Conservation (phyloP, 1,140 invertebrate genomes). For the Protaetia brevitarsis region DNA sequence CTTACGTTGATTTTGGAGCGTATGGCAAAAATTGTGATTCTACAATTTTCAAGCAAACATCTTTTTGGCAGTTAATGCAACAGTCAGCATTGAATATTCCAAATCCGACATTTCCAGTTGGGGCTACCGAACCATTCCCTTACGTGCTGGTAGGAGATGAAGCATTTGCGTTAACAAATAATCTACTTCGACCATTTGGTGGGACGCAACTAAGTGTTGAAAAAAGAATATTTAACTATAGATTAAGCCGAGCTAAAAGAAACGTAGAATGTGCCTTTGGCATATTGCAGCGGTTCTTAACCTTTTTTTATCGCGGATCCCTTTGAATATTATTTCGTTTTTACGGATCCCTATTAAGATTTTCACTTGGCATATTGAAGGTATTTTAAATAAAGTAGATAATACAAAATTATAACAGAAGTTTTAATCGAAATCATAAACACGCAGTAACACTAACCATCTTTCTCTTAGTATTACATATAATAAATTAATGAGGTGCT, state of each 20-base stretch:
- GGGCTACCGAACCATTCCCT: conserved; percentile 38
- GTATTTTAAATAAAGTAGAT: too few species aligned
- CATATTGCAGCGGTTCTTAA: too few species aligned
- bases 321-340: too few species aligned
- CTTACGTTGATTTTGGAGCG: conserved; percentile 37
- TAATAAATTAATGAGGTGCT: too few species aligned
- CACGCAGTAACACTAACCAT: too few species aligned
- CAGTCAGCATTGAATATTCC: neutral
- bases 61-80: conserved; percentile 19
- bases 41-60: conserved; percentile 34
- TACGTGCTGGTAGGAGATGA: conserved; percentile 27
- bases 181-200: conserved; percentile 14
- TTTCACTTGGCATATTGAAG: too few species aligned
- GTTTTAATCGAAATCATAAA: too few species aligned
- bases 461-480: too few species aligned
- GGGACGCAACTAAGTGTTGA: conserved; percentile 26
- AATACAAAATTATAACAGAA: too few species aligned
- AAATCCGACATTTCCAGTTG: neutral
- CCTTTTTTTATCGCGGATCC: too few species aligned
- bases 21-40: conserved; percentile 43
- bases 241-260: conserved; percentile 41
- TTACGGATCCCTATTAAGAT: too few species aligned
- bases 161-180: conserved; percentile 19
- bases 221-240: conserved; percentile 43
- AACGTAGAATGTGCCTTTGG: conserved; percentile 47